Base-by-base conservation (phyloP, 2,888 invertebrate species). In the Ennomos erosarius region DNA sequence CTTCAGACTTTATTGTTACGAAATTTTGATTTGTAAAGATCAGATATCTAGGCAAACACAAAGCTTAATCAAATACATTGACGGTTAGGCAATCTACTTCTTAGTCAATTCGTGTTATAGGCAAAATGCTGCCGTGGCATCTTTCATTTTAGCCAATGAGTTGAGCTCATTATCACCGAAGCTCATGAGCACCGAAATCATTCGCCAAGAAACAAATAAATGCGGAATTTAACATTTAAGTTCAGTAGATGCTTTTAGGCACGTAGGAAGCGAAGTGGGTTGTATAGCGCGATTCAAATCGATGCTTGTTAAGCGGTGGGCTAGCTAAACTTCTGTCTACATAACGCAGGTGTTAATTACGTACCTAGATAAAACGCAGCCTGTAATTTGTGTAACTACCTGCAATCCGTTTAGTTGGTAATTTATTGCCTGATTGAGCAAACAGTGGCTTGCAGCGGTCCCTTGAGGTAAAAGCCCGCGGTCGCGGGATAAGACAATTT, bases 271-370 rank as follows among this genome's bases (percentile, higher is more conserved):
- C 50, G 13, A 73, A 66, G 85, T 87, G 76, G 84, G 84, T 51
- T 74, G 79, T 76, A 73, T 81, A 82, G 83, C 79, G 71, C 58
- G 46, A 64, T 16, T 50, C 26, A 26, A 26, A 26, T 26, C 26
- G 16, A n/a, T 33, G 46, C 43, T 47, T 53, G 44, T 58, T 51
- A 68, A 4, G 5, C 67, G 64, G 73, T 69, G 70, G 68, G 71
- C 68, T 66, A 67, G 3, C 33, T 26, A 26, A 26, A 6, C 26
- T 44, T 46, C 45, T 9, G 36, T 42, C 47, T 38, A 26, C 26
- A 26, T 26, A 26, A 26, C 26, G 68, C 75, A 82, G 80, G 82
- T 86, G 85, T 70, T 87, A 84, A 87, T 87, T 87, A 75, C 74
- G 59, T 49, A 56, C 51, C 62, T 55, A 52, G 55, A 55, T 64